Base-by-base conservation (phyloP, 2,888 invertebrate genomes). In the Metacarcinus magister region DNA sequence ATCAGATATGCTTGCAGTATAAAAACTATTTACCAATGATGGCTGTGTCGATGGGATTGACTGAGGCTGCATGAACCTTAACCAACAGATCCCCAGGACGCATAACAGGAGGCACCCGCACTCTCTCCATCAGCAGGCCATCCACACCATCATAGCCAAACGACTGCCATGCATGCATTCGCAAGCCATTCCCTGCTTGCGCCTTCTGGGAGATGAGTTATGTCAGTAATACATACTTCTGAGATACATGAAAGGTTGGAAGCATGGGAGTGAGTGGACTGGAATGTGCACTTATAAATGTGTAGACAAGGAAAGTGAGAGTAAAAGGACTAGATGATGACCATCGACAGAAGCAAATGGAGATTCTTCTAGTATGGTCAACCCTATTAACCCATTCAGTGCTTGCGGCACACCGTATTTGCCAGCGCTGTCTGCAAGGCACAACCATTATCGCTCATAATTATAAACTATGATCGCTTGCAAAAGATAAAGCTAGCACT, bases 11-110 rank as follows among this genome's bases (percentile, higher is more conserved):
- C 0, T 7, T n/a, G 60, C 3, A 23, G 23, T 3, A 67, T n/a
- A n/a, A 67, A 0, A n/a, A n/a, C 67, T 90, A 97, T 97, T 97
- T 98, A 98, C 98, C 98, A 97, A 98, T 98, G 99, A 99, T 99
- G 96, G 98, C 98, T 10, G 98, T 97, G 98, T 99, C 99, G 96
- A 99, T 98, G 0, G 99, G 99, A 98, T 99, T 99, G 32, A 99
- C 98, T 94, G 99, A 98, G n/a, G 99, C 98, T 67, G 99, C 98
- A 97, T 98, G 98, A 67, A 99, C 98, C 97, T 98, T 98, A 95
- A 99, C 98, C 5, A 99, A 98, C 96, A 99, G 98, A 97, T 99
- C 98, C 97, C 98, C 98, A 0, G 99, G 98, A 3, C 89, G 89
- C 8, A 94, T 75, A 16, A 96, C 43, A 8, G 95, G 95, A 44